These are phyloP conservation scores for Teleogryllus occipitalis DNA, from an alignment of 1,140 invertebrate genomes.

Conservation along the genomic window DNA sequence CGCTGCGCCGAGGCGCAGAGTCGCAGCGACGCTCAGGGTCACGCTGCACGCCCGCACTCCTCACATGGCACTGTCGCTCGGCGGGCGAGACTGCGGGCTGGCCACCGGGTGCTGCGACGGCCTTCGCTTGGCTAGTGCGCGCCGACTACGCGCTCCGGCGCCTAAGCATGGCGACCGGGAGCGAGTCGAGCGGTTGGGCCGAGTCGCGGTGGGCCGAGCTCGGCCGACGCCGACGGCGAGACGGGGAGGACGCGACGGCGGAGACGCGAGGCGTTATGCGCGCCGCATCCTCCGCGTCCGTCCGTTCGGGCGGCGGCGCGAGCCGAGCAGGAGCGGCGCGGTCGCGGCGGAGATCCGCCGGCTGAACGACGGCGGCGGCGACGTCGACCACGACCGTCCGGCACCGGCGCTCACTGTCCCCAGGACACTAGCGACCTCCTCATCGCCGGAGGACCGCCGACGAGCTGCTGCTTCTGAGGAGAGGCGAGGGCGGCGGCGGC, in stretches of 20 bases:
- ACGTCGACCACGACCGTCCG: neutral
- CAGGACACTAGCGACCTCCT: no score
- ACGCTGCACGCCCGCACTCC: neutral
- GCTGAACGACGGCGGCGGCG: neutral
- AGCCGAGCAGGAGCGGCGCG: neutral
- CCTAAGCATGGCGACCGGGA: neutral
- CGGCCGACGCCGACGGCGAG: neutral
- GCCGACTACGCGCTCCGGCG: neutral
- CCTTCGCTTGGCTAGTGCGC: neutral
- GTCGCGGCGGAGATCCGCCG: neutral
- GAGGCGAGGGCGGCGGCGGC: no score
- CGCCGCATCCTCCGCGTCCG: neutral
- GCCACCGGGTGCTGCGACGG: neutral
- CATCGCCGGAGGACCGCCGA: no score
- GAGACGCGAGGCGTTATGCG: neutral
- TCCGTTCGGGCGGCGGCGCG: neutral
- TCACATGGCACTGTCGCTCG: neutral
- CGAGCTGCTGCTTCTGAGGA: no score
- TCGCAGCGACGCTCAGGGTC: neutral
- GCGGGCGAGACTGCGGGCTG: slow-evolving; percentile 4
- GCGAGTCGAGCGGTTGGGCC: no score
- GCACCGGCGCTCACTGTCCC: no score
- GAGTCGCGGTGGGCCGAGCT: no score
- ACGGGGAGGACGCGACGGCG: neutral
- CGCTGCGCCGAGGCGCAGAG: neutral